A percentile compares a stretch with the other conserved stretches of the same genome.
These are phyloP conservation scores for Montipora sp. DNA, from an alignment of 64 coral and sea anemone species.

Conservation along the genomic window DNA sequence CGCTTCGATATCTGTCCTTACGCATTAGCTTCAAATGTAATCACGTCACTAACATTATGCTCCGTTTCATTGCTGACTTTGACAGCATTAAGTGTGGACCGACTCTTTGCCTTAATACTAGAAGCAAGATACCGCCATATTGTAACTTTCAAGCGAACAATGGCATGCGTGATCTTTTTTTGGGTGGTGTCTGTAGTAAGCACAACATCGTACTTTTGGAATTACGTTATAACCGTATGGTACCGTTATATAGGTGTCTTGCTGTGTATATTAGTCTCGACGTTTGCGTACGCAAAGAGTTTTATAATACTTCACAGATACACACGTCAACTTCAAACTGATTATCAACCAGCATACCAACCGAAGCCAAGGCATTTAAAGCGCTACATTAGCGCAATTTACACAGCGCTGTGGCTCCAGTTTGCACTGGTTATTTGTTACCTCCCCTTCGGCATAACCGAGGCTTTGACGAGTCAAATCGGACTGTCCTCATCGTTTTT, in stretches of 20 bases:
- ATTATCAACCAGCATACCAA: neutral
- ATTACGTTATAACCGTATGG: neutral
- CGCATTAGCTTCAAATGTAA: neutral
- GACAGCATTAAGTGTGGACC: conserved; percentile 20
- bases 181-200: neutral
- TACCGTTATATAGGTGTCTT: neutral
- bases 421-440: neutral
- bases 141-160: conserved; percentile 18
- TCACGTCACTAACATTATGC: neutral
- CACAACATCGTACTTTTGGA: neutral
- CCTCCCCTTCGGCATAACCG: neutral
- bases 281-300: neutral
- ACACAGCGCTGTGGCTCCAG: neutral
- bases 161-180: neutral
- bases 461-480: neutral
- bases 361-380: too few relatives aligned
- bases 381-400: neutral
- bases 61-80: neutral
- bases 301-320: neutral
- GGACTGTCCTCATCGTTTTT: neutral
- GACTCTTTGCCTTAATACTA: neutral
- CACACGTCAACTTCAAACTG: neutral
- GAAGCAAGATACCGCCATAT: neutral
- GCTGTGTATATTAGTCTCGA: neutral
- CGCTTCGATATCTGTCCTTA: neutral